Conservation (phyloP, 2,113 vertebrate species). For the Strigops habroptila region DNA sequence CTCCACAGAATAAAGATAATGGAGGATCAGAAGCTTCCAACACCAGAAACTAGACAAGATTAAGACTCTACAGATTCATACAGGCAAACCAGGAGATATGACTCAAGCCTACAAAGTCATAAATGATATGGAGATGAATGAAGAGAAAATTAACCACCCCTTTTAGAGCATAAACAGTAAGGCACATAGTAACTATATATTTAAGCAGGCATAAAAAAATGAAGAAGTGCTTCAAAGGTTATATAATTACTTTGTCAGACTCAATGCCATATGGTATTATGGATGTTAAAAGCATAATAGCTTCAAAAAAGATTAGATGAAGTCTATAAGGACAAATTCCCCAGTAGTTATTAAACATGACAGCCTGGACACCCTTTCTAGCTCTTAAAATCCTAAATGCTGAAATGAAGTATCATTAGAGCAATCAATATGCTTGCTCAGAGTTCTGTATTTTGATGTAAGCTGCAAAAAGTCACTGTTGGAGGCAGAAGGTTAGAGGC, state of each 20-base stretch:
- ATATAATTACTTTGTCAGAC: constrained; percentile 6
- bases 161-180: neutral
- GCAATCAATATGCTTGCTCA: neutral
- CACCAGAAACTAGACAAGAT: neutral
- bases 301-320: constrained; percentile 8
- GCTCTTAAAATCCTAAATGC: neutral
- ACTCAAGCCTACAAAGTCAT: neutral
- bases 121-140: neutral
- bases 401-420: neutral
- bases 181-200: neutral
- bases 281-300: neutral
- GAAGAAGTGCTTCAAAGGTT: neutral
- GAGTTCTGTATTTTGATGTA: neutral
- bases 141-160: neutral
- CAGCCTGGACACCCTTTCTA: neutral
- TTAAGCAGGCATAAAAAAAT: neutral
- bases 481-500: neutral
- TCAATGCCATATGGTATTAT: neutral
- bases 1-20: neutral
- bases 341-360: neutral
- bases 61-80: neutral
- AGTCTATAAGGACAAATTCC: neutral
- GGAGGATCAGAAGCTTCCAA: neutral
- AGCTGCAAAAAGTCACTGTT: neutral
- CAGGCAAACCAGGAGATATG: neutral